Conservation (phyloP, 1,140 invertebrate species). For the Heliothis virescens region DNA sequence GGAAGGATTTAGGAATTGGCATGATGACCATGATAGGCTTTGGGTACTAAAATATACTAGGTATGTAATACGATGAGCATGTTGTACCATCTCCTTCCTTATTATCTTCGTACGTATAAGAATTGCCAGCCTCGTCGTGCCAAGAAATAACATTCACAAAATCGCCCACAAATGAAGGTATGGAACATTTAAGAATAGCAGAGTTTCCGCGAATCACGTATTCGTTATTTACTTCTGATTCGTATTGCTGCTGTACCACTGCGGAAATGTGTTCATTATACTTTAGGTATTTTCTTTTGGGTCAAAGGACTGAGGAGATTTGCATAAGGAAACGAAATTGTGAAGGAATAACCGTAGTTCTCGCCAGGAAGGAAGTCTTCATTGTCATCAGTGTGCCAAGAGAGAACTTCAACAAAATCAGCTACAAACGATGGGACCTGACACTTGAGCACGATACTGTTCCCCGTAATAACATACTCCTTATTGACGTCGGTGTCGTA, state of each 20-base stretch:
- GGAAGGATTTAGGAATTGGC: constrained; percentile 50
- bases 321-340: constrained; percentile 27
- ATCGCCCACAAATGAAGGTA: constrained; percentile 96
- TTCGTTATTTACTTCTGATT: constrained; percentile 95
- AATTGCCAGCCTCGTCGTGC: constrained; percentile 91
- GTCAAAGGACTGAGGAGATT: constrained; percentile 1
- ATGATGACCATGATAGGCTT: not conserved
- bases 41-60: constrained; percentile 16
- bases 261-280: constrained; percentile 57
- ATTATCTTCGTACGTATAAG: constrained; percentile 87
- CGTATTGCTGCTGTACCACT: constrained; percentile 96
- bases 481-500: constrained; percentile 97
- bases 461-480: constrained; percentile 97
- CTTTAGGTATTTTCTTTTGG: constrained; percentile 28
- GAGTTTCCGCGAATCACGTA: constrained; percentile 96
- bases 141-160: constrained; percentile 96
- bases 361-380: constrained; percentile 88
- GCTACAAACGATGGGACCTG: constrained; percentile 96
- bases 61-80: constrained; percentile 35
- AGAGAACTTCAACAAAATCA: constrained; percentile 95
- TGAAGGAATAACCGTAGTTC: constrained; percentile 88
- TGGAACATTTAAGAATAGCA: constrained; percentile 96
- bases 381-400: constrained; percentile 94
- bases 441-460: constrained; percentile 97
- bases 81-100: constrained; percentile 87